Evolutionary conservation across 2,113 vertebrate species (phyloP), one percentile per base, ranked within the genome.

Genomic region (Oncorhynchus keta): DNA sequence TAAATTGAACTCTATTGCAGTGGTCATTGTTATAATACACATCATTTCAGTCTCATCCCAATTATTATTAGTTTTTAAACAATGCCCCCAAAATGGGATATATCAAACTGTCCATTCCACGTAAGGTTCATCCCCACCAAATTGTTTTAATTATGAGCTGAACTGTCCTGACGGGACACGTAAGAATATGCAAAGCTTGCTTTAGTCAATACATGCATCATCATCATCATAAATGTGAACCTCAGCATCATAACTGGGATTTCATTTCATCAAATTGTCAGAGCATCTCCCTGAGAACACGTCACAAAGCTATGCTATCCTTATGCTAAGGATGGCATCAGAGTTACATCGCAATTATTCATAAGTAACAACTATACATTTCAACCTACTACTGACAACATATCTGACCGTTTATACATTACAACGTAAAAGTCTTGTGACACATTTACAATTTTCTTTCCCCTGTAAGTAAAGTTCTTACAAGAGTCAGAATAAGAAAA

Each of bases 401-500:
- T 18, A 68, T 5, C 11, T 73, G 2, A 9, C 39, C 9, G 39
- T 45, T 45, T 45, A 45, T 11, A 45, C 9, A 45, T 45, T 45
- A 9, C 51, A 72, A 22, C 16, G 35, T 48, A 70, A 48, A 22
- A 30, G 51, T 84, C 76, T 82, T 48, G 74, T 66, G 4, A 72
- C 64, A 87, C 78, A 78, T 83, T 76, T 79, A 84, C 77, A 85
- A 45, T 26, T 72, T 73, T 77, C 76, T 7, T 72, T 9, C 28
- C 28, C 28, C 28, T 72, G 70, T 35, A 68, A 79, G 81, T 79
- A 75, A 68, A 70, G 48, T 62, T 82, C 80, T 90, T 89, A 84
- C 84, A 90, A 92, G 68, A 88, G 79, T 88, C 72, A 55, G 51
- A 75, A 87, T 84, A 92, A 87, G 91, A 93, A 93, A 93, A 93